Conservation (phyloP, 1,140 invertebrate genomes). For the Andricus grossulariae region DNA sequence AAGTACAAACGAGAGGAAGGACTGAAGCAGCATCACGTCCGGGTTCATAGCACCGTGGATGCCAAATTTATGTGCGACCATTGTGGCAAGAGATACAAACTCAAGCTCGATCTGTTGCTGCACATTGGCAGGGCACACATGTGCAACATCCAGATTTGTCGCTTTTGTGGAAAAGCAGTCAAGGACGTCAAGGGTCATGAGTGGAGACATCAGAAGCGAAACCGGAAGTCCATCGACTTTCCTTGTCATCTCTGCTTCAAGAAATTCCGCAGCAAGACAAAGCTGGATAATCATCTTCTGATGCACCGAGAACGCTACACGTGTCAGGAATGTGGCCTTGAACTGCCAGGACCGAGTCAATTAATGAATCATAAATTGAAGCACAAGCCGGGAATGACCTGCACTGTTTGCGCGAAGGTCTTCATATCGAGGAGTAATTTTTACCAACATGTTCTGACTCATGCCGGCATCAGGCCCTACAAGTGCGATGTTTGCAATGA, state of each 20-base stretch:
- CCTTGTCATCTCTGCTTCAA: slow-evolving; percentile 73
- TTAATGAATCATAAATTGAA: slow-evolving; percentile 77
- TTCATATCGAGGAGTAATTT: slow-evolving; percentile 58
- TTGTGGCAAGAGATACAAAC: slow-evolving; percentile 60
- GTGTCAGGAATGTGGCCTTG: slow-evolving; percentile 57
- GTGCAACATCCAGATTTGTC: slow-evolving; percentile 46
- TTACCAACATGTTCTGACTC: slow-evolving; percentile 77
- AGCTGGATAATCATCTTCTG: slow-evolving; percentile 72
- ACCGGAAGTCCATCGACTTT: slow-evolving; percentile 45
- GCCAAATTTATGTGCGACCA: slow-evolving; percentile 58
- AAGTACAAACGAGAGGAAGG: slow-evolving; percentile 73
- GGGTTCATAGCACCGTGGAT: slow-evolving; percentile 59
- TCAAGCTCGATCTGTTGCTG: slow-evolving; percentile 53
- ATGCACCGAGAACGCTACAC: slow-evolving; percentile 65
- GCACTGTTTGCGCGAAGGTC: slow-evolving; percentile 74
- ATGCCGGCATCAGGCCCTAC: slow-evolving; percentile 80
- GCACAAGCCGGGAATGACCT: slow-evolving; percentile 77
- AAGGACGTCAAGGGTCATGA: slow-evolving; percentile 56
- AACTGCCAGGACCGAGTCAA: slow-evolving; percentile 68
- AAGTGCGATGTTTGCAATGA: slow-evolving; percentile 71
- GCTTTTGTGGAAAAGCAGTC: slow-evolving; percentile 54
- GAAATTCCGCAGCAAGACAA: slow-evolving; percentile 69
- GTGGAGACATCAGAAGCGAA: slow-evolving; percentile 51
- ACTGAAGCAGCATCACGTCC: slow-evolving; percentile 73
- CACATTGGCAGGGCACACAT: slow-evolving; percentile 59